phyloP scores from a whole-genome alignment of 1,140 invertebrate species.

The Cotesia typhae region DNA sequence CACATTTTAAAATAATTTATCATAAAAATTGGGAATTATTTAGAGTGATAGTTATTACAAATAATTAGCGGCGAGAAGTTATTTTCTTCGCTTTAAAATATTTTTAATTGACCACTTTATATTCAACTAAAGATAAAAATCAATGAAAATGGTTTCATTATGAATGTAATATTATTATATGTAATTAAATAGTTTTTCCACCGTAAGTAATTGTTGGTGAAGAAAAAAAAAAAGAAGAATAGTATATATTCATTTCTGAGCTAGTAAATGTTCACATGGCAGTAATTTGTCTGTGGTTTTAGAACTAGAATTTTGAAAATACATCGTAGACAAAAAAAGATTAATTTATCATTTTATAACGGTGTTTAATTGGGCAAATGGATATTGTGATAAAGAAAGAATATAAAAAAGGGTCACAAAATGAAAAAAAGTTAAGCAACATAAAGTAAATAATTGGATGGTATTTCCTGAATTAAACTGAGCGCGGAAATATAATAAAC shows the following conservation, averaged over 20 bases:
- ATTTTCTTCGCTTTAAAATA: not conserved
- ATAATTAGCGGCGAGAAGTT: not conserved
- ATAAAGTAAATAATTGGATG: slow-evolving; percentile 27
- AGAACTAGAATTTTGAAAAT: not conserved
- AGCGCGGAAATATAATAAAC: slow-evolving; percentile 24
- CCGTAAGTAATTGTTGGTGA: not conserved
- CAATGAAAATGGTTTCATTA: too few relatives aligned
- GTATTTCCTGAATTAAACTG: slow-evolving; percentile 35
- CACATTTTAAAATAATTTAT: too few relatives aligned
- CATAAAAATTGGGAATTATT: too few relatives aligned
- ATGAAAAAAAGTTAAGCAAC: not conserved
- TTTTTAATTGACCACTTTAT: not conserved
- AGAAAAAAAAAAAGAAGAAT: not conserved
- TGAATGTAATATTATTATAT: slow-evolving; percentile 6
- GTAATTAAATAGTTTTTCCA: slow-evolving; percentile 1
- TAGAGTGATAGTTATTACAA: too few relatives aligned
- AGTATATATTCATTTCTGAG: slow-evolving; percentile 2
- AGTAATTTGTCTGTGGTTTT: not conserved
- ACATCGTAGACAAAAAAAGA: slow-evolving; percentile 8
- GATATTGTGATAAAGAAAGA: slow-evolving; percentile 18
- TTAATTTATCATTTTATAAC: slow-evolving; percentile 14
- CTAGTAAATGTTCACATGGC: not conserved
- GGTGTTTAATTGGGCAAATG: slow-evolving; percentile 9
- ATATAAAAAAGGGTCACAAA: slow-evolving; percentile 16
- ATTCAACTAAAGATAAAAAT: too few relatives aligned